These are phyloP conservation scores for Pseudopleuronectes americanus DNA, from an alignment of 2,797 vertebrate genomes.

Conservation along the genomic window DNA sequence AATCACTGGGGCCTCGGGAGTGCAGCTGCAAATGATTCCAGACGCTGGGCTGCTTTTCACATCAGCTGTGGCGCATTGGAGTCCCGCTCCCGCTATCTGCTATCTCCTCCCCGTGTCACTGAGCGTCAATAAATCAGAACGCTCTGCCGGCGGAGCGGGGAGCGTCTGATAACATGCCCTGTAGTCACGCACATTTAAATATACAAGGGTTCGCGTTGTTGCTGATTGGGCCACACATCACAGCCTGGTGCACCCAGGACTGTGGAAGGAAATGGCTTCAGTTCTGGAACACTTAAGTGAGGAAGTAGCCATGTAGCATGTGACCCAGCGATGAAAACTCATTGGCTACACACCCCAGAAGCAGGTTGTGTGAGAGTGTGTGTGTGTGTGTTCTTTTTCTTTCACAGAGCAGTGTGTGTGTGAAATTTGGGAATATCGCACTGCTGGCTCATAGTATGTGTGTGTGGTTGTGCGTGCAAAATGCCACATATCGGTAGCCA, in stretches of 20 bases:
- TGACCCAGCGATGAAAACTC: conserved; percentile 58
- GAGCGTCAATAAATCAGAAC: conserved; percentile 81
- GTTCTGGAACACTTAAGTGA: conserved; percentile 70
- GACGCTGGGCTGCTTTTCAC: conserved; percentile 80
- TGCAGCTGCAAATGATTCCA: conserved; percentile 75
- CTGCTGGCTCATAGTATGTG: conserved; percentile 18
- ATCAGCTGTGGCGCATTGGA: conserved; percentile 75
- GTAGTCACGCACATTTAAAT: conserved; percentile 77
- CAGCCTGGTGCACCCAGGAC: conserved; percentile 39
- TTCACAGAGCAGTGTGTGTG: too few relatives aligned
- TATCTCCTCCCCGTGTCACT: conserved; percentile 74
- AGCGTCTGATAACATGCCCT: conserved; percentile 81
- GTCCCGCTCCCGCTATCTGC: conserved; percentile 71
- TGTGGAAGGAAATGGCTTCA: conserved; percentile 65
- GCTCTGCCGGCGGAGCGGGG: conserved; percentile 63
- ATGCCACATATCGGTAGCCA: background rate
- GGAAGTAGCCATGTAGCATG: conserved; percentile 72
- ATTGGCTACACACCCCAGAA: conserved; percentile 59
- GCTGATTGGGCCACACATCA: conserved; percentile 72
- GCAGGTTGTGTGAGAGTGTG: conserved; percentile 23
- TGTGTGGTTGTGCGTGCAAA: conserved; percentile 15
- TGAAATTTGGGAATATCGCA: conserved; percentile 26
- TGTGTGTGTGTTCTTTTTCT: conserved; percentile 8
- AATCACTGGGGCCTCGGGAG: conserved; percentile 74
- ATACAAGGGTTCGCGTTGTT: conserved; percentile 67